phyloP scores from a whole-genome alignment of 1,140 invertebrate genomes.

The Scaptomyza montana region DNA sequence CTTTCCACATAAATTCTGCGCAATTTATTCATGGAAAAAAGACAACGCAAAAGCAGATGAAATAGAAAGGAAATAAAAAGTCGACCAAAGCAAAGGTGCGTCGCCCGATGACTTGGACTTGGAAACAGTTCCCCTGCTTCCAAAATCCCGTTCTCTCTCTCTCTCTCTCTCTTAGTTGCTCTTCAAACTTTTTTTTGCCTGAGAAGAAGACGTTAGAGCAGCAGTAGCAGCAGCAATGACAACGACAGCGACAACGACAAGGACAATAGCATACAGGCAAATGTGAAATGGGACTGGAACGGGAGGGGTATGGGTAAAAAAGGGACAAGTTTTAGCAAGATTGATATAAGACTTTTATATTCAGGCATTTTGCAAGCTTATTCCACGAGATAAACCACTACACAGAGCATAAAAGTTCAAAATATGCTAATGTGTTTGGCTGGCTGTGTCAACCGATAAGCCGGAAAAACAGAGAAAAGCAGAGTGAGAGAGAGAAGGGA shows the following conservation, averaged over 20 bases:
- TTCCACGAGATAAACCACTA: slow-evolving; percentile 62
- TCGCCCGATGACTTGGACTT: slow-evolving; percentile 49
- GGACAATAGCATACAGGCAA: slow-evolving; percentile 12
- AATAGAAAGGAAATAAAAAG: neutral
- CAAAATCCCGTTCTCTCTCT: neutral
- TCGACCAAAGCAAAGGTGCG: slow-evolving; percentile 61
- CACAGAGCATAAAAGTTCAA: slow-evolving; percentile 68
- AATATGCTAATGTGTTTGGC: slow-evolving; percentile 74
- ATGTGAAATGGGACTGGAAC: neutral
- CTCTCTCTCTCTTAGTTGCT: neutral
- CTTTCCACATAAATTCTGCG: slow-evolving; percentile 80
- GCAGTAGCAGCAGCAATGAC: slow-evolving; percentile 32
- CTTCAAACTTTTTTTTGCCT: slow-evolving; percentile 21
- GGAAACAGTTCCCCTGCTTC: slow-evolving; percentile 18
- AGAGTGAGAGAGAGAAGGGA: neutral
- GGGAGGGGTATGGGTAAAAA: slow-evolving; percentile 33
- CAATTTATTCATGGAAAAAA: slow-evolving; percentile 79
- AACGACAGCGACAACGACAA: slow-evolving; percentile 11
- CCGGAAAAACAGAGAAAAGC: neutral
- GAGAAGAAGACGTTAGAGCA: neutral
- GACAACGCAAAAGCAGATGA: slow-evolving; percentile 1
- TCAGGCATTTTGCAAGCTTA: slow-evolving; percentile 75
- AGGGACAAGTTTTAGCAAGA: slow-evolving; percentile 70
- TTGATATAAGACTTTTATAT: slow-evolving; percentile 82
- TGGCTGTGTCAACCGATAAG: slow-evolving; percentile 32